phyloP scores from a whole-genome alignment of 1,140 invertebrate genomes.

The Halesus radiatus region DNA sequence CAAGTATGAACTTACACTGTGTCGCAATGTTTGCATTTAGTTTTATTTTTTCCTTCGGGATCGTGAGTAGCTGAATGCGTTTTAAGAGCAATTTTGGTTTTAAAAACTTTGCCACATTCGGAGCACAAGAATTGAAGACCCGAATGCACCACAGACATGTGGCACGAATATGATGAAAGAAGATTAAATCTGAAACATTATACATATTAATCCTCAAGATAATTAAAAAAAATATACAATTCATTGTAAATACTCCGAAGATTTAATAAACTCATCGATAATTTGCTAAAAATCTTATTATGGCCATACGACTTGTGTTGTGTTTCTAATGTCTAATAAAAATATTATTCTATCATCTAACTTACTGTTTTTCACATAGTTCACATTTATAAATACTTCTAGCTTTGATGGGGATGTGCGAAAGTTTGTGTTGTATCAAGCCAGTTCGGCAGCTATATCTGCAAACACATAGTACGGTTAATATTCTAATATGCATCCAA shows the following conservation, averaged over 20 bases:
- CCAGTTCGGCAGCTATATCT: slow-evolving; percentile 45
- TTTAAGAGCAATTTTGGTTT: slow-evolving; percentile 45
- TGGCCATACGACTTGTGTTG: too few relatives aligned
- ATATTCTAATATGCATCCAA: too few relatives aligned
- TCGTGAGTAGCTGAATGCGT: slow-evolving; percentile 49
- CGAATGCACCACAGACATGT: slow-evolving; percentile 41
- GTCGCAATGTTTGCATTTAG: slow-evolving; percentile 47
- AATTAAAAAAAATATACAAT: too few relatives aligned
- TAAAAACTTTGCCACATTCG: slow-evolving; percentile 50
- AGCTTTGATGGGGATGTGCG: slow-evolving; percentile 45
- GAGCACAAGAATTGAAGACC: slow-evolving; percentile 45
- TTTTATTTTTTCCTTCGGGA: slow-evolving; percentile 44
- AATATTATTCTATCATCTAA: too few relatives aligned
- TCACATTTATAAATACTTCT: slow-evolving; percentile 43
- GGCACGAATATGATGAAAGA: slow-evolving; percentile 33
- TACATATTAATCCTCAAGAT: too few relatives aligned
- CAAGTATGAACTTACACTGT: slow-evolving; percentile 28
- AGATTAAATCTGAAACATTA: slow-evolving; percentile 45
- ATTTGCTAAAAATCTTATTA: too few relatives aligned
- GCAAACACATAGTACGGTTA: neutral
- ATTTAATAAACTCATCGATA: too few relatives aligned
- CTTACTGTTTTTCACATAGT: slow-evolving; percentile 50
- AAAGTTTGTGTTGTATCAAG: slow-evolving; percentile 40
- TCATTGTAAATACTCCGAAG: too few relatives aligned
- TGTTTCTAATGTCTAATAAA: too few relatives aligned